Conservation (phyloP, 2,888 invertebrate genomes). For the Ennomos erosarius region DNA sequence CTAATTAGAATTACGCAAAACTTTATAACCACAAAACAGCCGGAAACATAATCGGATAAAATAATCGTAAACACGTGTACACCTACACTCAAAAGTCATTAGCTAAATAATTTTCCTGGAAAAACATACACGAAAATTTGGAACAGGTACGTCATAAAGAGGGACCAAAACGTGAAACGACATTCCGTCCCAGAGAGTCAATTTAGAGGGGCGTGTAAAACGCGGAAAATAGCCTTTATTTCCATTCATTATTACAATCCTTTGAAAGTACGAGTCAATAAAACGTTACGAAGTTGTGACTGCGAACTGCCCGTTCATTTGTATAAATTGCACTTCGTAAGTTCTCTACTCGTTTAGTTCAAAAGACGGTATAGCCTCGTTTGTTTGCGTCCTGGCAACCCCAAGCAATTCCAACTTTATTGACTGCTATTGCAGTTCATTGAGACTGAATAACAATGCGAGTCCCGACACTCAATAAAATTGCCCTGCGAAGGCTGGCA, state of each 20-base stretch:
- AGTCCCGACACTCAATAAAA: conserved; percentile 62
- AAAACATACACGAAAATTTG: conserved; percentile 40
- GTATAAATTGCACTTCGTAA: conserved; percentile 21
- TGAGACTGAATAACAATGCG: conserved; percentile 57
- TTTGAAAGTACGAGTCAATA: conserved; percentile 23
- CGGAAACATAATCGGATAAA: not conserved
- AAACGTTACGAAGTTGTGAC: conserved; percentile 19
- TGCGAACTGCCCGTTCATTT: conserved; percentile 17
- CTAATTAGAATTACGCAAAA: conserved; percentile 45
- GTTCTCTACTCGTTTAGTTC: conserved; percentile 10
- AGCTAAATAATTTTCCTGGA: conserved; percentile 22
- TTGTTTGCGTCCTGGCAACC: conserved; percentile 6
- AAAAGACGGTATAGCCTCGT: not conserved
- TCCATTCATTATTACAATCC: conserved; percentile 25
- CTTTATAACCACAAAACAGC: conserved; percentile 30
- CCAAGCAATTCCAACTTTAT: conserved; percentile 45
- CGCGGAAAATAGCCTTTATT: conserved; percentile 39
- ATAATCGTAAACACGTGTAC: conserved; percentile 4
- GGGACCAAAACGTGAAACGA: conserved; percentile 45
- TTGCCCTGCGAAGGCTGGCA: conserved; percentile 53
- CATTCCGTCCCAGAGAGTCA: conserved; percentile 44
- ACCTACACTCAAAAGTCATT: not conserved
- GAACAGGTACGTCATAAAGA: conserved; percentile 49
- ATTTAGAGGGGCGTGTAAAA: conserved; percentile 37
- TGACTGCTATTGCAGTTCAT: conserved; percentile 54